Conservation (phyloP, 2,888 invertebrate genomes). For the Drosophila anomalata region DNA sequence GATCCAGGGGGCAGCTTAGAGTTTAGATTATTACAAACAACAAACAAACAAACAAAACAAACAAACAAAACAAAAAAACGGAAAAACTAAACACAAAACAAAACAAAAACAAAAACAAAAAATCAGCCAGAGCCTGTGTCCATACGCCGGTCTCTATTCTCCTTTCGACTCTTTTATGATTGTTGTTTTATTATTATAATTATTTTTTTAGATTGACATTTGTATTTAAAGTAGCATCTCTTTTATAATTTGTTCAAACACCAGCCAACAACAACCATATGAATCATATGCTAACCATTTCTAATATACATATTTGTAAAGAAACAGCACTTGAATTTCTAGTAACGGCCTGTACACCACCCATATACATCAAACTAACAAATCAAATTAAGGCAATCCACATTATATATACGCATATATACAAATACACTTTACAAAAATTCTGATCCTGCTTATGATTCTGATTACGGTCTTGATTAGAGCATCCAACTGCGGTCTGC, state of each 20-base stretch:
- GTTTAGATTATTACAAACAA: conserved; percentile 19
- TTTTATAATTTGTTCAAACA: conserved; percentile 9
- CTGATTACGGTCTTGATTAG: neutral
- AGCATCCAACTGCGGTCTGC: neutral
- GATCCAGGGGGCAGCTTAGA: conserved; percentile 39
- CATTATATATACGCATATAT: conserved; percentile 43
- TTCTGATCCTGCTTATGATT: neutral
- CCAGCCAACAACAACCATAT: conserved; percentile 9
- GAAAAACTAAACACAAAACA: conserved; percentile 1
- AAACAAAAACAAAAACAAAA: neutral
- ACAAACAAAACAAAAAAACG: neutral
- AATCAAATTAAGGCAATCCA: conserved; percentile 24
- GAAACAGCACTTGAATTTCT: conserved; percentile 13
- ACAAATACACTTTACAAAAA: conserved; percentile 42
- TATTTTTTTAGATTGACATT: conserved; percentile 39
- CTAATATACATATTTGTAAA: conserved; percentile 1
- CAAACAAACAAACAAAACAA: conserved; percentile 1
- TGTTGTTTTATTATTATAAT: conserved; percentile 32
- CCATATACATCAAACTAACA: conserved; percentile 21
- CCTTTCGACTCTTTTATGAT: conserved; percentile 32
- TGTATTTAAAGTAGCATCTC: conserved; percentile 31
- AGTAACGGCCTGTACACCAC: conserved; percentile 20
- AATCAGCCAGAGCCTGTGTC: neutral
- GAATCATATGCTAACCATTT: conserved; percentile 11
- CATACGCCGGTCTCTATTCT: conserved; percentile 1